These are phyloP conservation scores for Drosophila heteroneura DNA, from an alignment of 2,888 invertebrate genomes.

Conservation along the genomic window DNA sequence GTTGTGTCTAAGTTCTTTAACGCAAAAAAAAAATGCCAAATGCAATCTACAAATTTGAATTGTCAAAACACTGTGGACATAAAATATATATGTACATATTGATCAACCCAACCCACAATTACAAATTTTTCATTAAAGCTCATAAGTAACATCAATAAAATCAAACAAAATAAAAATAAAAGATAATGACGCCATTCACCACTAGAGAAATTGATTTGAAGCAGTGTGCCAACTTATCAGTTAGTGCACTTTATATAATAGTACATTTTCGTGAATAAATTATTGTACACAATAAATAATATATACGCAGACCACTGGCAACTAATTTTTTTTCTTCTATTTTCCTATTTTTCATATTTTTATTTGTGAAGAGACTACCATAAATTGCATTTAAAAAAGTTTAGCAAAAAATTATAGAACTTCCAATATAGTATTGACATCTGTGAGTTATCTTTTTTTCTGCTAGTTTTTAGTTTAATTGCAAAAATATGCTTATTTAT, in stretches of 20 bases:
- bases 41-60: neutral
- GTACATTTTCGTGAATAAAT: neutral
- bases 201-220: neutral
- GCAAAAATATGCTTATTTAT: neutral
- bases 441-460: neutral
- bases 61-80: neutral
- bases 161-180: neutral
- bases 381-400: neutral
- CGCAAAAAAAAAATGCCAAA: neutral
- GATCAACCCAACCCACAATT: neutral
- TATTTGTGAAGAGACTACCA: neutral
- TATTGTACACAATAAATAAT: neutral
- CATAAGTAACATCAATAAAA: conserved; percentile 3
- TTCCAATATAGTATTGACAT: neutral
- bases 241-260: neutral
- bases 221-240: neutral
- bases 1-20: neutral
- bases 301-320: neutral
- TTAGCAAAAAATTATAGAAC: neutral
- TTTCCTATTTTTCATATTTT: neutral
- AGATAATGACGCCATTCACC: neutral
- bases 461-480: neutral
- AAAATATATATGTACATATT: neutral
- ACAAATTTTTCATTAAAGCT: neutral
- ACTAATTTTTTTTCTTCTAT: neutral